Base-by-base conservation (phyloP, 2,797 vertebrate species). In the Thalassophryne amazonica region DNA sequence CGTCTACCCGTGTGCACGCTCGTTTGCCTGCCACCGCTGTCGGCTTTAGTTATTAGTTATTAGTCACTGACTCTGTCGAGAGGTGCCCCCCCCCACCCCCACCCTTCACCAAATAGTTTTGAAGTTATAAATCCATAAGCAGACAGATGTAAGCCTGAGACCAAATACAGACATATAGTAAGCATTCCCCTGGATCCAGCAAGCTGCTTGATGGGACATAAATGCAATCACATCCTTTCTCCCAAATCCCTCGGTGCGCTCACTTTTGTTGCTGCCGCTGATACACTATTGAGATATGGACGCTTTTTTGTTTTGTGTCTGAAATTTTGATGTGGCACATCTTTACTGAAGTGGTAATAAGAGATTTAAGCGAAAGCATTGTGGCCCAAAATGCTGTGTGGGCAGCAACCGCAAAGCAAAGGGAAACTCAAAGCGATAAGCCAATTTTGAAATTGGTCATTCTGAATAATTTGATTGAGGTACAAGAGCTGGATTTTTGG, bases 11-110 rank as follows among this genome's bases (percentile, higher is more conserved):
- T 15, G 33, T 31, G 52, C 64, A 42, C 31, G 54, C 67, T 69
- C 66, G 74, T 80, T 73, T 77, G 71, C 61, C 60, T 76, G 80
- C 79, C 80, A 80, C 83, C 66, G 73, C 82, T 90, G 88, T 90
- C 87, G 69, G 85, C 85, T 90, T 90, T 90, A 90, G 84, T 88
- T 88, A 90, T 89, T 89, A 89, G 86, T 90, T 87, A 90, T 89
- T 89, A 89, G 86, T 90, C 87, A 86, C 81, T 82, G 74, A 72
- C 78, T 87, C 79, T 83, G 83, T 85, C 63, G 72, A 83, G 81
- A 84, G 78, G 76, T 67, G 73, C 69, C 59, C 68, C 68, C 74
- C 81, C 66, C 54, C 33, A 73, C 69, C 59, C 68, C 68, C 74
- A 81, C 66, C 54, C 33, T 29, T 19, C 15, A 13, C 58, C 48